These are phyloP conservation scores for Mesorhabditis belari DNA, from an alignment of 2,888 invertebrate genomes.

Conservation along the genomic window DNA sequence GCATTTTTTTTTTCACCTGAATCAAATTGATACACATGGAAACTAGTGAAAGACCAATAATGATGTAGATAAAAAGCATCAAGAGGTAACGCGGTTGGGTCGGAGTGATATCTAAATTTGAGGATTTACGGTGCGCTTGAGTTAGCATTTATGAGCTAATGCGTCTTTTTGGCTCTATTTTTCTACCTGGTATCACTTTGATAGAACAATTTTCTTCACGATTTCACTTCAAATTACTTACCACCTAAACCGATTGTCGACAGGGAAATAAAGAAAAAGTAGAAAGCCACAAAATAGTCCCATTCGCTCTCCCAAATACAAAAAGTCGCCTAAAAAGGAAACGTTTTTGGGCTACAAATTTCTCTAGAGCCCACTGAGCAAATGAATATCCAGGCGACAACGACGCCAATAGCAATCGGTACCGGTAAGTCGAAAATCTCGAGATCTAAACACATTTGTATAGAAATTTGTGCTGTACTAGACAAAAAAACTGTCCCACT, in stretches of 20 bases:
- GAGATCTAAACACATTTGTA: conserved; percentile 16
- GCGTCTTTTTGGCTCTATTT: no score
- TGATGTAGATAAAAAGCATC: conserved; percentile 80
- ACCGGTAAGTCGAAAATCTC: conserved; percentile 92
- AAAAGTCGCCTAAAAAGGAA: conserved; percentile 61
- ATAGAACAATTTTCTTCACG: neutral
- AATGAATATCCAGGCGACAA: conserved; percentile 76
- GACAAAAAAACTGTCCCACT: neutral
- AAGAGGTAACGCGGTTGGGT: conserved; percentile 79
- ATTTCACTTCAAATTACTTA: neutral
- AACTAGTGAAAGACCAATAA: conserved; percentile 88
- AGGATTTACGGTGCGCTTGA: neutral
- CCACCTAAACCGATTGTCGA: conserved; percentile 9
- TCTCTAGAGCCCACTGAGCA: conserved; percentile 62
- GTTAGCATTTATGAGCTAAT: no score
- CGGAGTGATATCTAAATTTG: conserved; percentile 55
- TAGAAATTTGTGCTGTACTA: neutral
- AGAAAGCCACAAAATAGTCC: conserved; percentile 84
- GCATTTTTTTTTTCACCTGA: conserved; percentile 59
- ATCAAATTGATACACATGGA: conserved; percentile 96
- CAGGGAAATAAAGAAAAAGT: conserved; percentile 91
- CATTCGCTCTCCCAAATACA: conserved; percentile 63
- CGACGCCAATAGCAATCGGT: conserved; percentile 75
- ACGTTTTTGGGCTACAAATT: neutral
- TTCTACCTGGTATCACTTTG: no score